Conservation (phyloP, 1,140 invertebrate genomes). For the Trissolcus basalis region DNA sequence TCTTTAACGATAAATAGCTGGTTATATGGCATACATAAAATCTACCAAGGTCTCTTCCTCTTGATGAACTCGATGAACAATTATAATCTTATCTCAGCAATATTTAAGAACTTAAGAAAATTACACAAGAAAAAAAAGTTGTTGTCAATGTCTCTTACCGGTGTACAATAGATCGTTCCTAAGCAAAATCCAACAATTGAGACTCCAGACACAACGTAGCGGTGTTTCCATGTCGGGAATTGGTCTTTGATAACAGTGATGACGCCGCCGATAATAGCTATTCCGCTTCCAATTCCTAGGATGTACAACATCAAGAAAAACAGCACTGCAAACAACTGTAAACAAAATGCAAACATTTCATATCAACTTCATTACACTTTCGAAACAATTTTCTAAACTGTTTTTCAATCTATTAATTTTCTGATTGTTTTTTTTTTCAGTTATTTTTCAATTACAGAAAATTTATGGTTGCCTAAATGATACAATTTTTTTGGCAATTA, state of each 20-base stretch:
- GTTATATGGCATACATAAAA: background rate
- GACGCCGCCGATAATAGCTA: constrained; percentile 82
- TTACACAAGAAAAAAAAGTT: constrained; percentile 20
- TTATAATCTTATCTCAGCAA: constrained; percentile 14
- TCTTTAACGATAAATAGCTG: background rate
- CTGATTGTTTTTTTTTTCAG: too few species aligned
- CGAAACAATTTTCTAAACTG: too few species aligned
- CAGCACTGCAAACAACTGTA: constrained; percentile 87
- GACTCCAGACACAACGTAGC: constrained; percentile 79
- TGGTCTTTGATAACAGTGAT: constrained; percentile 85
- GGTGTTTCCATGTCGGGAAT: constrained; percentile 81
- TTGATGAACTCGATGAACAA: too few species aligned
- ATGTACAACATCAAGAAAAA: constrained; percentile 94
- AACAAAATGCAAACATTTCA: constrained; percentile 9
- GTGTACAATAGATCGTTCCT: constrained; percentile 86
- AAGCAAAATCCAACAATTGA: constrained; percentile 81
- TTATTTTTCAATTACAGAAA: too few species aligned
- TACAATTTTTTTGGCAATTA: too few species aligned
- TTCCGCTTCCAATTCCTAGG: constrained; percentile 86
- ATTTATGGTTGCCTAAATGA: too few species aligned
- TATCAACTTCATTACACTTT: too few species aligned
- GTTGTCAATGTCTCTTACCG: constrained; percentile 77
- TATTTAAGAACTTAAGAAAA: constrained; percentile 3
- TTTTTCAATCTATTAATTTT: too few species aligned
- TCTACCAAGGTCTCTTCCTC: background rate